phyloP scores from a whole-genome alignment of 2,797 vertebrate species.

The Tapirus indicus region DNA sequence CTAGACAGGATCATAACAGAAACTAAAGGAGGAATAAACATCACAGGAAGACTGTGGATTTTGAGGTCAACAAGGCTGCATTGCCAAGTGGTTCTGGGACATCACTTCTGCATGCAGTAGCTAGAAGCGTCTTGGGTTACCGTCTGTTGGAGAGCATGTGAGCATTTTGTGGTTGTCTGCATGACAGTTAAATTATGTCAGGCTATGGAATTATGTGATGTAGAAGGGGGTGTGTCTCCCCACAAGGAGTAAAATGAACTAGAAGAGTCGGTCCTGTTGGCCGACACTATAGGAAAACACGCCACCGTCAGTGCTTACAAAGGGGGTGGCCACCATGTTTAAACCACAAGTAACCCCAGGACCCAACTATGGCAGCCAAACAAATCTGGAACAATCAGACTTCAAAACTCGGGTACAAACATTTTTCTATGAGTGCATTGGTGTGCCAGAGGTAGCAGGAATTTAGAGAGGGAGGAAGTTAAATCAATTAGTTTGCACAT shows the following conservation, averaged over 20 bases:
- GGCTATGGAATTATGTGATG: not conserved
- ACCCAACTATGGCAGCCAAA: not conserved
- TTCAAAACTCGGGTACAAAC: not conserved
- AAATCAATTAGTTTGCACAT: not conserved
- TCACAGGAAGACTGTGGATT: constrained; percentile 51
- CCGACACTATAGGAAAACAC: not conserved
- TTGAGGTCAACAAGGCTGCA: constrained; percentile 14
- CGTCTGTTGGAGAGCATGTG: not conserved
- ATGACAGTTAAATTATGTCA: not conserved
- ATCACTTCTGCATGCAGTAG: not conserved
- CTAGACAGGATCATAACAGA: constrained; percentile 8
- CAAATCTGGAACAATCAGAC: not conserved
- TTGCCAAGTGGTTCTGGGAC: not conserved
- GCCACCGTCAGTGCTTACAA: not conserved
- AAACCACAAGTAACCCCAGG: not conserved
- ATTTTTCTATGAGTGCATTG: not conserved
- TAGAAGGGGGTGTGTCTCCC: not conserved
- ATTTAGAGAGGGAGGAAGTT: not conserved
- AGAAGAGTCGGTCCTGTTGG: not conserved
- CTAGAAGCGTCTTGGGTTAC: not conserved
- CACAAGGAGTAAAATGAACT: not conserved
- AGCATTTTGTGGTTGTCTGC: constrained; percentile 36
- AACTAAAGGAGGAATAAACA: constrained; percentile 10
- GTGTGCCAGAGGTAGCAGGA: not conserved
- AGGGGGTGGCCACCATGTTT: not conserved